These are phyloP conservation scores for Dasyurus viverrinus DNA, from an alignment of 2,113 vertebrate genomes.

Conservation along the genomic window DNA sequence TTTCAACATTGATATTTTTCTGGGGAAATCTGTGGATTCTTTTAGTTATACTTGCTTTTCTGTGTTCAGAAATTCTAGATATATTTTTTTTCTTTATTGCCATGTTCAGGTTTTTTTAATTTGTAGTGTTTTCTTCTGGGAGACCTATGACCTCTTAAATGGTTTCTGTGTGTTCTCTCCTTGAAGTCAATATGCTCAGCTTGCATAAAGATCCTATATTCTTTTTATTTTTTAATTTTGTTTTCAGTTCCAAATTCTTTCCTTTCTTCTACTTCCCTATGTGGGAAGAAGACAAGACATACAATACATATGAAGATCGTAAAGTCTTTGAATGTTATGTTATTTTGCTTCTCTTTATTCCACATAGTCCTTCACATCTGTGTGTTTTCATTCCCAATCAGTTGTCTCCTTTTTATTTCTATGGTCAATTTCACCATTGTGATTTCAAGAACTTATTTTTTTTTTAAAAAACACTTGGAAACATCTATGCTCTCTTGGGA, in stretches of 20 bases:
- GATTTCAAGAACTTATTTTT: not conserved
- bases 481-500: not conserved
- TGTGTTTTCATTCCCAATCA: not conserved
- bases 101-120: not conserved
- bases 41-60: not conserved
- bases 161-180: not conserved
- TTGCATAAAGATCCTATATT: not conserved
- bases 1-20: not conserved
- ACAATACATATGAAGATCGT: not conserved
- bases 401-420: not conserved
- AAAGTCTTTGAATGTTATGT: not conserved
- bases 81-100: not conserved
- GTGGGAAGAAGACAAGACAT: not conserved
- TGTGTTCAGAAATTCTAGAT: too few relatives aligned
- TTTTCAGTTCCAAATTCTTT: not conserved
- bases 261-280: not conserved
- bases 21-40: not conserved
- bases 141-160: not conserved
- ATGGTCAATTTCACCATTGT: not conserved
- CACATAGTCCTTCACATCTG: not conserved
- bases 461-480: not conserved
- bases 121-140: not conserved
- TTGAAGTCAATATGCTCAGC: not conserved
- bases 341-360: not conserved
- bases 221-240: not conserved